Evolutionary conservation across 2,888 invertebrate genomes (phyloP).

Genomic region (Noctua fimbriata): DNA sequence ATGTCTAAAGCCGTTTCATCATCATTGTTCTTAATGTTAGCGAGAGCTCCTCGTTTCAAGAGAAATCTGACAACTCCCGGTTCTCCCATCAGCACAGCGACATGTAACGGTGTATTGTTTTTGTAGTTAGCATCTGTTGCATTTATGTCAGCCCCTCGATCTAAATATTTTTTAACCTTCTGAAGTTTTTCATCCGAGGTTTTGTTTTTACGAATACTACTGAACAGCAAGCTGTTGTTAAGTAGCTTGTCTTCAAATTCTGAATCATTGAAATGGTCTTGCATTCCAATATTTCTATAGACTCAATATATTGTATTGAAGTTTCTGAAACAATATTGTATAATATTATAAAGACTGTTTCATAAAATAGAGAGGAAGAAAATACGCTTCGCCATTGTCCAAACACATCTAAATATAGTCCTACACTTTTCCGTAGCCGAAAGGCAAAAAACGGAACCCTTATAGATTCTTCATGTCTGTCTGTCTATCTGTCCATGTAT

Average conservation of each 20-base stretch:
- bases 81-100: slow-evolving; percentile 60
- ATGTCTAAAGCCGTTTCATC: slow-evolving; percentile 61
- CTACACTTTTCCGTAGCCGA: too few relatives aligned
- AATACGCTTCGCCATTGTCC: not conserved
- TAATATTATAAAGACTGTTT: not conserved
- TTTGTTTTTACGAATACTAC: slow-evolving; percentile 51
- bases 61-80: slow-evolving; percentile 59
- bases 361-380: too few relatives aligned
- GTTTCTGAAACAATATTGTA: slow-evolving; percentile 34
- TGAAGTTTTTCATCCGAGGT: slow-evolving; percentile 25
- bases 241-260: slow-evolving; percentile 40
- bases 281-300: slow-evolving; percentile 8
- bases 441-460: too few relatives aligned
- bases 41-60: slow-evolving; percentile 54
- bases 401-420: too few relatives aligned
- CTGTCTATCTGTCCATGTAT: too few relatives aligned
- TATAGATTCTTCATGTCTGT: too few relatives aligned
- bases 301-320: not conserved
- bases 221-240: slow-evolving; percentile 57
- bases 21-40: slow-evolving; percentile 53
- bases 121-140: slow-evolving; percentile 63
- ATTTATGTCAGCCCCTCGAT: slow-evolving; percentile 66
- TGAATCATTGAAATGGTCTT: slow-evolving; percentile 19
- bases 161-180: slow-evolving; percentile 52
- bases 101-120: slow-evolving; percentile 64